phyloP scores from a whole-genome alignment of 2,888 invertebrate genomes.

The Atethmia centrago region DNA sequence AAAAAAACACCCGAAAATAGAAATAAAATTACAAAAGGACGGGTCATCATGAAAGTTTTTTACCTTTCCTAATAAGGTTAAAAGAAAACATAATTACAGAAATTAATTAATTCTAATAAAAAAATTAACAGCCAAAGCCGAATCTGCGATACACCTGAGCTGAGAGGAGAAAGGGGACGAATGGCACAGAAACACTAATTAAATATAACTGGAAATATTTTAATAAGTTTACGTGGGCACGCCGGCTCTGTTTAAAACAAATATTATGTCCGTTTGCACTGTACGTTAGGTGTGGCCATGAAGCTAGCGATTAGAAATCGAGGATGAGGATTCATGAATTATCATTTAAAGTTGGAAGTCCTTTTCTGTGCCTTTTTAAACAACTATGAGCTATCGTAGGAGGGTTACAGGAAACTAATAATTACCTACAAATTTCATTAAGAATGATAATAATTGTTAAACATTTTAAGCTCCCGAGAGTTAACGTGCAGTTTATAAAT shows the following conservation, averaged over 20 bases:
- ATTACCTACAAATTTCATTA: no score
- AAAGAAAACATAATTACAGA: conserved; percentile 52
- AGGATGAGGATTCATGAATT: not conserved
- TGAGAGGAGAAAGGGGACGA: conserved; percentile 80
- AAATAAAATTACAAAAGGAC: not conserved
- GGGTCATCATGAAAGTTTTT: conserved; percentile 21
- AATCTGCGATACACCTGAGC: conserved; percentile 81
- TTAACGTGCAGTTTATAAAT: no score
- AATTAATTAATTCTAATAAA: conserved; percentile 57
- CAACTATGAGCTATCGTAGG: not conserved
- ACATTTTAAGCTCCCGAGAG: no score
- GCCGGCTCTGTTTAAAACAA: conserved; percentile 84
- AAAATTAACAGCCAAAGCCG: conserved; percentile 63
- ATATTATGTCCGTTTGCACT: conserved; percentile 85
- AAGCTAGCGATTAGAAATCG: conserved; percentile 21
- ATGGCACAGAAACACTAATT: conserved; percentile 87
- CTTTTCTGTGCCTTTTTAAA: not conserved
- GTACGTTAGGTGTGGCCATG: conserved; percentile 63
- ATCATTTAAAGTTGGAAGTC: not conserved
- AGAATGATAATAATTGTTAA: no score
- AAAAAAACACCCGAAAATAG: conserved; percentile 10
- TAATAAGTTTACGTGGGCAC: conserved; percentile 89
- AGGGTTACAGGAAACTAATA: no score
- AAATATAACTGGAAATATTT: conserved; percentile 89
- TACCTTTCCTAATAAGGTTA: conserved; percentile 39